Percentiles rank a stretch among this genome's conserved stretches.
Evolutionary conservation across 2,113 vertebrate genomes (phyloP).

Genomic region (Indicator maculatus): DNA sequence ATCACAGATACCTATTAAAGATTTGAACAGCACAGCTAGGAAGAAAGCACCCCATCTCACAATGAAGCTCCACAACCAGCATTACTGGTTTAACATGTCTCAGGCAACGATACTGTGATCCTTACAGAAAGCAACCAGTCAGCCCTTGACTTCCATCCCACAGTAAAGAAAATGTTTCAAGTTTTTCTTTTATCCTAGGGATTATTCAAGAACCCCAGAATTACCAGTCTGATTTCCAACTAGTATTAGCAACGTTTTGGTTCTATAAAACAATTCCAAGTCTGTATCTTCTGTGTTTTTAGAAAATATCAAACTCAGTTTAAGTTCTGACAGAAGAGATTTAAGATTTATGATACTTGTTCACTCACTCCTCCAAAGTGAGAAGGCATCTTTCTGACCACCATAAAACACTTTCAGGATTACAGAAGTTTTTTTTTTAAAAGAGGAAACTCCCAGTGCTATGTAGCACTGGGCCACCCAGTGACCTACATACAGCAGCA

Average conservation of each 20-base stretch:
- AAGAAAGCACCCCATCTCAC: not conserved
- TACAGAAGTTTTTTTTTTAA: not conserved
- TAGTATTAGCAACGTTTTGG: fast-evolving
- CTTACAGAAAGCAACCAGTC: not conserved
- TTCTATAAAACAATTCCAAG: not conserved
- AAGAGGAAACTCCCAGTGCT: not conserved
- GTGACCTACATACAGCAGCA: conserved; percentile 51
- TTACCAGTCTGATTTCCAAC: not conserved
- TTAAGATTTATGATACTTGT: not conserved
- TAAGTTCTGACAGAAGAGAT: not conserved
- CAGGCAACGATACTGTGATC: not conserved
- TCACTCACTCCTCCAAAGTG: not conserved
- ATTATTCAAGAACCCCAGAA: not conserved
- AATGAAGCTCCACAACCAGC: conserved; percentile 21
- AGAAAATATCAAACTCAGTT: fast-evolving
- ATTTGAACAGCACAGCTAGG: not conserved
- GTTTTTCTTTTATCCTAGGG: not conserved
- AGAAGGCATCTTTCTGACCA: not conserved
- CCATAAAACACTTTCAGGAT: not conserved
- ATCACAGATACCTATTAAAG: not conserved
- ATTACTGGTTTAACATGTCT: conserved; percentile 35
- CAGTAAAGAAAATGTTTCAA: not conserved
- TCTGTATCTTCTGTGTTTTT: fast-evolving
- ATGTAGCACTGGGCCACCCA: conserved; percentile 14
- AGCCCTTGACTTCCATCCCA: not conserved